phyloP scores from a whole-genome alignment of 2,888 invertebrate genomes.

The Byasa hedistus region DNA sequence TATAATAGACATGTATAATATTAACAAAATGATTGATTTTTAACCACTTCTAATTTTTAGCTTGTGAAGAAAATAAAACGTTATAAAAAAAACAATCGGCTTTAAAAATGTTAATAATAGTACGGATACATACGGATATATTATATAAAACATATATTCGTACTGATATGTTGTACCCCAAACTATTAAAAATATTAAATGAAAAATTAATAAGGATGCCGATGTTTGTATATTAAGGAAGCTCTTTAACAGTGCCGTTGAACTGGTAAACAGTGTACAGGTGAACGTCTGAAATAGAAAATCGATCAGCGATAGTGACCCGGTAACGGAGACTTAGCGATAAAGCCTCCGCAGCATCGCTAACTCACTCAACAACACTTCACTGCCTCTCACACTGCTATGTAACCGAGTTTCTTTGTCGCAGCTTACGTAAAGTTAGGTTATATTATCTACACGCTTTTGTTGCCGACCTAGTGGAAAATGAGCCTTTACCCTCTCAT shows the following conservation, averaged over 20 bases:
- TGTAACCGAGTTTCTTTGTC: slow-evolving; percentile 25
- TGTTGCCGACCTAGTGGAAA: not conserved
- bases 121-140: too few relatives aligned
- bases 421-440: slow-evolving; percentile 21
- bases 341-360: slow-evolving; percentile 26
- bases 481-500: not conserved
- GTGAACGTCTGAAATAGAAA: slow-evolving; percentile 46
- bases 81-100: too few relatives aligned
- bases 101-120: too few relatives aligned
- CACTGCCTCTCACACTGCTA: slow-evolving; percentile 30
- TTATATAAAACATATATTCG: too few relatives aligned
- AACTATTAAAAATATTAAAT: too few relatives aligned
- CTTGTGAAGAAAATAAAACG: too few relatives aligned
- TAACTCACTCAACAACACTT: slow-evolving; percentile 29
- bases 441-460: slow-evolving; percentile 18
- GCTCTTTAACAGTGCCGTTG: not conserved
- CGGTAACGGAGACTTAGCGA: slow-evolving; percentile 35
- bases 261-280: slow-evolving; percentile 39
- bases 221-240: too few relatives aligned
- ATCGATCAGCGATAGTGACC: slow-evolving; percentile 47
- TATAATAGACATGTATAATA: too few relatives aligned
- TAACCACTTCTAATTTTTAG: too few relatives aligned
- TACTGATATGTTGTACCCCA: too few relatives aligned
- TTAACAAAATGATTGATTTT: too few relatives aligned
- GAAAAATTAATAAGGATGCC: too few relatives aligned